Evolutionary conservation across 2,888 invertebrate genomes (phyloP), one percentile per base, ranked within the genome.

Genomic region (Atethmia centrago): DNA sequence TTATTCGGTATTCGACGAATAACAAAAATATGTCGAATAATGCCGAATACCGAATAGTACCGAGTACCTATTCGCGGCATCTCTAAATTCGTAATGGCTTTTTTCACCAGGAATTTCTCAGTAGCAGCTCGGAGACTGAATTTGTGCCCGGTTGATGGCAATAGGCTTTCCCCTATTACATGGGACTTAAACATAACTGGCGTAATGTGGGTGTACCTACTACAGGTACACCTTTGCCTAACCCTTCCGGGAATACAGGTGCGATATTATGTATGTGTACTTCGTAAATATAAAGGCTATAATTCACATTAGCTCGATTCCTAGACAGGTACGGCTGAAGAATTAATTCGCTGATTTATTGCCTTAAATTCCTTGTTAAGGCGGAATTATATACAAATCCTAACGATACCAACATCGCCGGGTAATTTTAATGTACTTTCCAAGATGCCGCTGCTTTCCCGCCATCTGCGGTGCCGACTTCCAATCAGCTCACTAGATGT

Each of bases 401-500:
- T 86, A 84, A 84, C 86, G 88, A 90, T 88, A 84, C 82, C 85
- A 86, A 88, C 86, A 85, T 88, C 78, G 68, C 85, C 76, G 81
- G 79, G 90, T 92, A 93, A 92, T 94, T 92, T 91, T 92, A 93
- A 94, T 93, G 90, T 90, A 90, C 79, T 90, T 91, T 90, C 88
- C 89, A 87, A 90, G 88, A 87, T 87, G 88, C 87, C 84, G 88
- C 88, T 81, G 87, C 84, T 89, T 88, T 89, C 86, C 89, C 82
- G 88, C 90, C 92, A 92, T 92, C 92, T 90, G 82, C 89, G 85
- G 83, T 83, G 87, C 89, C 79, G 87, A 79, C 91, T 92, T 90
- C 94, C 94, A 94, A 95, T 95, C 95, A 94, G 93, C 91, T 92
- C 91, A 88, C 94, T 94, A 95, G 96, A 96, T 96, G 94, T 94